phyloP scores from a whole-genome alignment of 2,888 invertebrate genomes.

The Euspilapteryx auroguttella region DNA sequence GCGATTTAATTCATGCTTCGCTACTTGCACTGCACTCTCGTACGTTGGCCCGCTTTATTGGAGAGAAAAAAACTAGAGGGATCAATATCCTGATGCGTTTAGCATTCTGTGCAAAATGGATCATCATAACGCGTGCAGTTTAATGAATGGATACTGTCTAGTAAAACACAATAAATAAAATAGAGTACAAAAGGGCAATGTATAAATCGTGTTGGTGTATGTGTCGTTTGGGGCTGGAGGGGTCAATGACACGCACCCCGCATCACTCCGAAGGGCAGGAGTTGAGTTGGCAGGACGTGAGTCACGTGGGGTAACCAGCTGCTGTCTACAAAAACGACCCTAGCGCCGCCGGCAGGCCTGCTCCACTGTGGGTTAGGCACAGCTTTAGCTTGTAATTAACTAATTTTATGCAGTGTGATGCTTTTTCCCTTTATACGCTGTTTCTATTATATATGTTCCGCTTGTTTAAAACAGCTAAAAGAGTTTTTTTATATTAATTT shows the following conservation, averaged over 20 bases:
- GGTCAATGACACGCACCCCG: slow-evolving; percentile 58
- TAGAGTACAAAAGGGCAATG: slow-evolving; percentile 44
- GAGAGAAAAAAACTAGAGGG: no score
- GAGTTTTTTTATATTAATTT: no score
- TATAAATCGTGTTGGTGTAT: slow-evolving; percentile 39
- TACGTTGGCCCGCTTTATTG: no score
- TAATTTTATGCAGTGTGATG: no score
- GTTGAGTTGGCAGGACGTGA: slow-evolving; percentile 38
- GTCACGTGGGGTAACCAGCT: slow-evolving; percentile 51
- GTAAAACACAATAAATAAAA: slow-evolving; percentile 41
- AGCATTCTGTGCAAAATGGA: slow-evolving; percentile 21
- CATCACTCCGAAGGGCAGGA: slow-evolving; percentile 39
- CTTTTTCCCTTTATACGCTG: no score
- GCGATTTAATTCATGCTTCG: no score
- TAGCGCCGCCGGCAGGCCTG: no score
- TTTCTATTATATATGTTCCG: no score
- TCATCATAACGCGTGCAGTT: slow-evolving; percentile 22
- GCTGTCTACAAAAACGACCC: slow-evolving; percentile 54
- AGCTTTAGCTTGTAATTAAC: neutral
- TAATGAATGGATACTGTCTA: slow-evolving; percentile 26
- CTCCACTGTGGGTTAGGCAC: neutral
- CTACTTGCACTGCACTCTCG: no score
- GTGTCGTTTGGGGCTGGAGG: slow-evolving; percentile 45
- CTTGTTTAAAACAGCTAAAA: no score
- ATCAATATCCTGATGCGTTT: no score